phyloP scores from a whole-genome alignment of 1,140 invertebrate genomes.

The Diorhabda sublineata region DNA sequence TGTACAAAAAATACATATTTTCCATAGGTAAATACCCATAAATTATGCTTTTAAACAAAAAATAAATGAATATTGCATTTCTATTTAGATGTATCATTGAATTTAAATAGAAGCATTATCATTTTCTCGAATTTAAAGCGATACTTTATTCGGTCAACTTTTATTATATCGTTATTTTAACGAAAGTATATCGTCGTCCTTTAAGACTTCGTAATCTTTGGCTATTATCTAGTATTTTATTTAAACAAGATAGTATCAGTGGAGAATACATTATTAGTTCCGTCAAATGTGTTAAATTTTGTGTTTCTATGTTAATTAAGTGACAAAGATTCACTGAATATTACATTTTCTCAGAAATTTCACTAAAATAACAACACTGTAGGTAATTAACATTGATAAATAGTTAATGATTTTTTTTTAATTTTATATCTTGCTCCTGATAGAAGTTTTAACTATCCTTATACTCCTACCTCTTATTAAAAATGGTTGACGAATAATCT shows the following conservation, averaged over 20 bases:
- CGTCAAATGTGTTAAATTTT: not conserved
- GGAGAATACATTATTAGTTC: not conserved
- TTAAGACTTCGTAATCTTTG: not conserved
- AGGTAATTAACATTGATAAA: too few relatives aligned
- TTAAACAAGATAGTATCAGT: not conserved
- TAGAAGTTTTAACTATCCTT: too few relatives aligned
- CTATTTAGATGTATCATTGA: not conserved
- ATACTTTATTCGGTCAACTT: not conserved
- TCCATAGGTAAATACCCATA: not conserved
- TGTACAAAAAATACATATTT: too few relatives aligned
- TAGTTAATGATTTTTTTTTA: too few relatives aligned
- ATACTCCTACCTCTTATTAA: too few relatives aligned
- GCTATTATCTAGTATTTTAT: not conserved
- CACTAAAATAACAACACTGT: too few relatives aligned
- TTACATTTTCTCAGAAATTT: too few relatives aligned
- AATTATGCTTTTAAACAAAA: not conserved
- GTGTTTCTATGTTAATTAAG: not conserved
- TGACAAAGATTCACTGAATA: not conserved
- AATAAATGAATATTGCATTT: not conserved
- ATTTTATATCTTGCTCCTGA: too few relatives aligned
- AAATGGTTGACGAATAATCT: too few relatives aligned
- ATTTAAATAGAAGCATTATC: conserved; percentile 1
- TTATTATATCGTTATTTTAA: not conserved
- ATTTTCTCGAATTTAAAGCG: not conserved
- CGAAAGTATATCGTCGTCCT: not conserved